Base-by-base conservation (phyloP, 2,797 vertebrate genomes). In the Echiichthys vipera region DNA sequence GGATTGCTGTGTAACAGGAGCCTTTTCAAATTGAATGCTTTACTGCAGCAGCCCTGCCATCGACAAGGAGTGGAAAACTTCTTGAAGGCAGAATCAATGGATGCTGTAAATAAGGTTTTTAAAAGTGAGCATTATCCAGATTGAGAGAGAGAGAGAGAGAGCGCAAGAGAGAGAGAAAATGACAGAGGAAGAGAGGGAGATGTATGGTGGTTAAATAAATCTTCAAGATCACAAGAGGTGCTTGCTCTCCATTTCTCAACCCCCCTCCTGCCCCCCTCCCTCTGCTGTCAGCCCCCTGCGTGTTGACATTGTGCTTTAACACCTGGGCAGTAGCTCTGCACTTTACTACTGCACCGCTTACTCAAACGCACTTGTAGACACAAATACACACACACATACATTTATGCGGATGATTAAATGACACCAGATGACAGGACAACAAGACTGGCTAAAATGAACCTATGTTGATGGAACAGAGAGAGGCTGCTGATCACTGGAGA, bases 91-190 rank as follows among this genome's bases (percentile, higher is more conserved):
- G 77, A 88, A 93, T 93, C 89, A 84, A 94, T 94, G 83, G 74
- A 73, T 49, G 86, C 83, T 80, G 85, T 90, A 92, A 92, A 90
- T 90, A 91, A 89, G 78, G 83, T 88, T 93, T 90, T 90, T 86
- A 84, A 87, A 90, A 88, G 89, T 80, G 77, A 87, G 81, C 86
- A 88, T 89, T 88, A 89, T 83, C 84, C 74, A 78, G 84, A 92
- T 88, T 89, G 86, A 88, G 84, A 77, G 80, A 58, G 62, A 17
- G 29, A n/a, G 55, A 27, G 47, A 32, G 53, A 59, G 68, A 7
- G 13, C 34, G 47, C 2, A 29, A 55, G 63, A 29, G 74, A 75
- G 70, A 71, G 59, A 90, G 84, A 77, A 75, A 78, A 56, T 53
- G 79, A 87, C 84, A 89, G 24, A 77, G 70, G 74, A 64, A 90